Evolutionary conservation across 1,140 invertebrate genomes (phyloP).

Genomic region (Pygmarrhopalites habei): DNA sequence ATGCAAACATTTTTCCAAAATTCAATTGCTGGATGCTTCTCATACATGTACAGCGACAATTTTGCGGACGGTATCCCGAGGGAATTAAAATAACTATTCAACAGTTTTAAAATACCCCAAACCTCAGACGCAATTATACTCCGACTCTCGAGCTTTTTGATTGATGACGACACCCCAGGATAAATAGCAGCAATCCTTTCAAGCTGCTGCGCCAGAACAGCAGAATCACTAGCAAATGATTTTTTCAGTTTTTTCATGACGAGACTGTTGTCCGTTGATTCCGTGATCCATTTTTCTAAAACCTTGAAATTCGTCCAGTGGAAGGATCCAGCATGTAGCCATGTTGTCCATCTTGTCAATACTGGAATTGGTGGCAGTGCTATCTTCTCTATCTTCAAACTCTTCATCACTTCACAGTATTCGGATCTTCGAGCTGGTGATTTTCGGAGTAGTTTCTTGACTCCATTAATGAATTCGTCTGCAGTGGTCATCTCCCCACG

Average conservation of each 20-base stretch:
- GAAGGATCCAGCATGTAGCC: conserved; percentile 42
- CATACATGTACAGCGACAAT: neutral
- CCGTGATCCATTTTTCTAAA: conserved; percentile 1
- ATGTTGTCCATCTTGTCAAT: conserved; percentile 44
- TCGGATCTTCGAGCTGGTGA: neutral
- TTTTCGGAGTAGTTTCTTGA: no score
- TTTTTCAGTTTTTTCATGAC: conserved; percentile 1
- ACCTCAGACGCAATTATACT: conserved; percentile 8
- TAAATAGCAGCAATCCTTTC: neutral
- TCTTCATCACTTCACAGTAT: neutral
- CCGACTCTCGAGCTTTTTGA: neutral
- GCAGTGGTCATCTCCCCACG: neutral
- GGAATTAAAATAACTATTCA: neutral
- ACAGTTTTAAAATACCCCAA: neutral
- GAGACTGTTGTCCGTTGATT: neutral
- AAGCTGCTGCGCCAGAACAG: neutral
- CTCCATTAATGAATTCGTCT: neutral
- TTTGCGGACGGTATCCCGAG: neutral
- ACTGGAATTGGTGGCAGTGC: conserved; percentile 43
- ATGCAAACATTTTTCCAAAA: conserved; percentile 10
- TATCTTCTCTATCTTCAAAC: conserved; percentile 22
- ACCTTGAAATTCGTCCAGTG: conserved; percentile 41
- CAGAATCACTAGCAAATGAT: neutral
- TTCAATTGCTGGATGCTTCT: neutral
- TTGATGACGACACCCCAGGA: neutral